Evolutionary conservation across 2,888 invertebrate genomes (phyloP), one percentile per base, ranked within the genome.

Genomic region (Cerceris ruficornis): DNA sequence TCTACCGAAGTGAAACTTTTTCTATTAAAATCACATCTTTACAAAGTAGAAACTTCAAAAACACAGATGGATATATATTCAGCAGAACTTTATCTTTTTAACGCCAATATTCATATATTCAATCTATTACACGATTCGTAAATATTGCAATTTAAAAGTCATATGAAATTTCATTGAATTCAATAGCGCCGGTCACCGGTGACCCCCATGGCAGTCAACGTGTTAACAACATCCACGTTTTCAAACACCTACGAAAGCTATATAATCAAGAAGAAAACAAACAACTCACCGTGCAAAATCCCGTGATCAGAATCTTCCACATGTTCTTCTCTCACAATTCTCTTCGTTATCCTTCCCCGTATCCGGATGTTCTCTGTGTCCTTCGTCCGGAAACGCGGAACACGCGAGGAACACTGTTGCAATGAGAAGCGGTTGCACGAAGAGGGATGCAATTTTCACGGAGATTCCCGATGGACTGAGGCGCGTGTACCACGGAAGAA

Each of bases 391-490:
- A 50, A 50, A 13, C 2, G n/a, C 50, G 28, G 9, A 68, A 69
- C 74, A 60, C 82, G 71, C 76, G 79, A 70, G 69, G 66, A 68
- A 6, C 74, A 69, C 75, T 66, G 71, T 77, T 65, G 9, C 57
- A 60, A 57, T 15, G 52, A 39, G 42, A 50, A 50, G 52, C 69
- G 41, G 58, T 69, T 39, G 50, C 57, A 69, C 62, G 50, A 17
- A 59, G 64, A 79, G 73, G 78, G 87, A 86, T 89, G 88, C 85
- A 88, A 90, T 91, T 90, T 88, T 88, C 81, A 85, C 85, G 90
- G 88, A 86, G 87, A 88, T 86, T 87, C 81, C 86, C 88, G 90
- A 85, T 82, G 88, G 86, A 91, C 91, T 91, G 91, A 88, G 82
- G 71, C 79, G 82, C 69, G 70, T 74, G 78, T 66, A 71, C 57